These are phyloP conservation scores for Thaleichthys pacificus DNA, from an alignment of 2,797 vertebrate genomes.

Conservation along the genomic window DNA sequence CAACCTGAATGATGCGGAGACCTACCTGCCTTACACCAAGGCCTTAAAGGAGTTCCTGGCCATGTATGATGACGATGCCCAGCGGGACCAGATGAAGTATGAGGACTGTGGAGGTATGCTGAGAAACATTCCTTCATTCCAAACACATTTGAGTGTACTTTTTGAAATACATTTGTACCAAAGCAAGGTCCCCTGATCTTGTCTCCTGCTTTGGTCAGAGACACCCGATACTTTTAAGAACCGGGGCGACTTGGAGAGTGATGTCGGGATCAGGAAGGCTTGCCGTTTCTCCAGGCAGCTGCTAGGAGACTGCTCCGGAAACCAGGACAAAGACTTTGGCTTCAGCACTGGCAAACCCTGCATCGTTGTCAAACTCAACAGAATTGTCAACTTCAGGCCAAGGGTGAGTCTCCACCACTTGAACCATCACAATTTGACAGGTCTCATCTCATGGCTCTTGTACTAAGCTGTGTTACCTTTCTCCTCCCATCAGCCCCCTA, in stretches of 20 bases:
- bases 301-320: slow-evolving; percentile 89
- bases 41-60: slow-evolving; percentile 76
- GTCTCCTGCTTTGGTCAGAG: slow-evolving; percentile 52
- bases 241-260: slow-evolving; percentile 77
- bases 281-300: slow-evolving; percentile 80
- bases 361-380: slow-evolving; percentile 91
- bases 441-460: not conserved
- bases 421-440: not conserved
- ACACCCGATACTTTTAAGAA: slow-evolving; percentile 72
- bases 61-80: slow-evolving; percentile 63
- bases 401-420: slow-evolving; percentile 67
- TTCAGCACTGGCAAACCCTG: slow-evolving; percentile 89
- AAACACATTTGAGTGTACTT: not conserved
- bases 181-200: not conserved
- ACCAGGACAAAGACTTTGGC: slow-evolving; percentile 75
- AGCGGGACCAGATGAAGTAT: slow-evolving; percentile 76
- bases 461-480: not conserved
- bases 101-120: slow-evolving; percentile 84
- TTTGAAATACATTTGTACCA: not conserved
- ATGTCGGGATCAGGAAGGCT: slow-evolving; percentile 77
- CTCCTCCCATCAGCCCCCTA: slow-evolving; percentile 73
- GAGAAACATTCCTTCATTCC: not conserved
- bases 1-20: slow-evolving; percentile 55
- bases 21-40: slow-evolving; percentile 72
- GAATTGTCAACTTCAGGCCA: slow-evolving; percentile 89